Percentiles rank a stretch among this genome's conserved stretches.
Evolutionary conservation across 2,888 invertebrate species (phyloP).

Genomic region (Uropetala carovei): DNA sequence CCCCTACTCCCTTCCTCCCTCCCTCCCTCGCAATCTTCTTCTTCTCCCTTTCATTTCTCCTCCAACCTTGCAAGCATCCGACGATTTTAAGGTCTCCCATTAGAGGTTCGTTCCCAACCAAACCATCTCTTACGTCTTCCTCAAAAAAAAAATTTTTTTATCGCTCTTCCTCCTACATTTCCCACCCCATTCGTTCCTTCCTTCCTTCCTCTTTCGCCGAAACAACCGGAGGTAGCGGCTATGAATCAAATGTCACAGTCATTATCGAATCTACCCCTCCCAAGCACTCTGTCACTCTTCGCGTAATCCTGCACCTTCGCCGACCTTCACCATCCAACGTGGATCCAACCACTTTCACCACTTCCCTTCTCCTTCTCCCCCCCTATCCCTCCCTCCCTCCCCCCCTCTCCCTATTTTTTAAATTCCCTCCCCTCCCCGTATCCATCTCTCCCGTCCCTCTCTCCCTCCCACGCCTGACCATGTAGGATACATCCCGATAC

Average conservation of each 20-base stretch:
- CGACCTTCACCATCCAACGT: neutral
- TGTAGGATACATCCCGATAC: neutral
- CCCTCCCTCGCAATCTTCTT: too few relatives aligned
- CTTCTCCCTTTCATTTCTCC: neutral
- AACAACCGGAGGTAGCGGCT: neutral
- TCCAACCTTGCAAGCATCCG: slow-evolving; percentile 17
- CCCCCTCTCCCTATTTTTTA: neutral
- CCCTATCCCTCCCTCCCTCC: neutral
- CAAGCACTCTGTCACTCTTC: neutral
- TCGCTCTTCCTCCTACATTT: neutral
- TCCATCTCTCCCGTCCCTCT: neutral
- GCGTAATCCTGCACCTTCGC: neutral
- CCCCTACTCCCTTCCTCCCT: too few relatives aligned
- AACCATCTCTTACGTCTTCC: too few relatives aligned
- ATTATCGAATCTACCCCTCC: slow-evolving; percentile 2
- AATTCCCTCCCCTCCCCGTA: neutral
- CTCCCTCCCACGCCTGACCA: neutral
- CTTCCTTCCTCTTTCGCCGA: neutral
- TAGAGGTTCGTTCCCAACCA: too few relatives aligned
- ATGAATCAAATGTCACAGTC: slow-evolving; percentile 32
- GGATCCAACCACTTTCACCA: neutral
- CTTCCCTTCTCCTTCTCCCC: neutral
- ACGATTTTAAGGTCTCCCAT: neutral
- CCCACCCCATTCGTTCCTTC: neutral
- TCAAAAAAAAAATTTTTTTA: too few relatives aligned